These are phyloP conservation scores for Drosophila navojoa DNA, from an alignment of 1,140 invertebrate species.

Conservation along the genomic window DNA sequence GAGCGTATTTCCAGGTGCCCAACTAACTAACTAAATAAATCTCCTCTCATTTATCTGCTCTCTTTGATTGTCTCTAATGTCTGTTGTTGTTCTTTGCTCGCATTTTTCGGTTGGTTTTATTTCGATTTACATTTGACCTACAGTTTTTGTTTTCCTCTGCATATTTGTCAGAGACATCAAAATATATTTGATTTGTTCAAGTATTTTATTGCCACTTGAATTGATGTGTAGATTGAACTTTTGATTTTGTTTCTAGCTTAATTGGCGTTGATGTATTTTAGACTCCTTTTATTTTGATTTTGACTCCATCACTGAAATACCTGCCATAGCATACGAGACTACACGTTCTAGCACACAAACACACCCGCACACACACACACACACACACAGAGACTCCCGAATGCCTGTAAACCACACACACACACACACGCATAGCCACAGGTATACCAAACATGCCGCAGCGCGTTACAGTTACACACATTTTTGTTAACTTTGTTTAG, in stretches of 20 bases:
- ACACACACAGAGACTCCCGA: slow-evolving; percentile 5
- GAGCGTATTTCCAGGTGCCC: slow-evolving; percentile 84
- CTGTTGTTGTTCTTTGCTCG: slow-evolving; percentile 7
- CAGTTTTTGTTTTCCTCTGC: slow-evolving; percentile 23
- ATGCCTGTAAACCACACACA: slow-evolving; percentile 9
- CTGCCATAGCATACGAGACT: slow-evolving; percentile 32
- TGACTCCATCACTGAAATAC: slow-evolving; percentile 31
- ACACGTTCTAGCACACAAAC: slow-evolving; percentile 19
- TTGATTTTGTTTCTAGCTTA: slow-evolving; percentile 41
- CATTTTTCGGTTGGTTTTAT: slow-evolving; percentile 26
- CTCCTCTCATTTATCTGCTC: slow-evolving; percentile 17
- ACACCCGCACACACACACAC: slow-evolving; percentile 12
- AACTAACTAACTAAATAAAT: neutral
- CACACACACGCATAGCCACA: slow-evolving; percentile 4
- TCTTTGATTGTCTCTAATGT: slow-evolving; percentile 47
- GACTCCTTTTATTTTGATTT: slow-evolving; percentile 36
- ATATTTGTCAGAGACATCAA: slow-evolving; percentile 2
- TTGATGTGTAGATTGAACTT: slow-evolving; percentile 48
- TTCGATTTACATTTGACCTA: slow-evolving; percentile 15
- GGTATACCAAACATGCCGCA: slow-evolving; percentile 8
- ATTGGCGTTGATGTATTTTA: slow-evolving; percentile 35
- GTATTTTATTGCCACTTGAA: slow-evolving; percentile 42
- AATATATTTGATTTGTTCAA: slow-evolving; percentile 31
- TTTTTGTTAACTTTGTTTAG: slow-evolving; percentile 63
- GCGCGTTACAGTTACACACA: slow-evolving; percentile 30